A percentile compares a stretch with the other conserved stretches of the same genome.
These are phyloP conservation scores for Pedionomus torquatus DNA, from an alignment of 2,113 vertebrate species.

Conservation along the genomic window DNA sequence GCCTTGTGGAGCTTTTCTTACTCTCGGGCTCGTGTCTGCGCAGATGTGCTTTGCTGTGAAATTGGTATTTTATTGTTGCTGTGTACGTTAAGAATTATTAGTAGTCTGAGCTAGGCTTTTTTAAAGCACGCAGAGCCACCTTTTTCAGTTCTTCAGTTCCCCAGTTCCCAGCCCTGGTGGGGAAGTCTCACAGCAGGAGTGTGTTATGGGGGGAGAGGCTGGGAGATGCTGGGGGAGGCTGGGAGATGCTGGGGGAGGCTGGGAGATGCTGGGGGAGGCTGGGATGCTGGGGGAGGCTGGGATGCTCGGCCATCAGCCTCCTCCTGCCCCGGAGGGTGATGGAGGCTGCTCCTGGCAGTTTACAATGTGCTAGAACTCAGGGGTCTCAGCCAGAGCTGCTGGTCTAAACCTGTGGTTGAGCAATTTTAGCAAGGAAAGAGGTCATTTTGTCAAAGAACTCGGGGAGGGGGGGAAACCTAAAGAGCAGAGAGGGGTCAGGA, in stretches of 20 bases:
- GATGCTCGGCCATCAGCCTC: not conserved
- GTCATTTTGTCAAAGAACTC: not conserved
- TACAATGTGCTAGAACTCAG: not conserved
- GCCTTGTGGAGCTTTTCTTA: not conserved
- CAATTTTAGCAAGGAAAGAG: not conserved
- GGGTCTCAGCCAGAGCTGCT: not conserved
- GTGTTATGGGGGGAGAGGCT: not conserved
- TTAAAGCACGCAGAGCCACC: accelerated
- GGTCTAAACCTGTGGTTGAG: not conserved
- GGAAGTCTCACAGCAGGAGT: accelerated
- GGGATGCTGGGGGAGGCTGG: not conserved
- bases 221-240: not conserved
- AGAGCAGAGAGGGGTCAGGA: not conserved
- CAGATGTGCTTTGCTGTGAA: not conserved
- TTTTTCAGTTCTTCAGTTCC: not conserved
- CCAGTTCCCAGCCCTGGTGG: not conserved
- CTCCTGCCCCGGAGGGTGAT: not conserved
- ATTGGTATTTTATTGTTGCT: not conserved
- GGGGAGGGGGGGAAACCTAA: not conserved
- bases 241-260: not conserved
- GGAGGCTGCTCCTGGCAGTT: not conserved
- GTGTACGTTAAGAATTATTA: not conserved
- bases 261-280: not conserved
- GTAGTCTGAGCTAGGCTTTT: not conserved
- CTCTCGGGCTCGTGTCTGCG: not conserved